Evolutionary conservation across 2,797 vertebrate genomes (phyloP).

Genomic region (Simalia tracyae): DNA sequence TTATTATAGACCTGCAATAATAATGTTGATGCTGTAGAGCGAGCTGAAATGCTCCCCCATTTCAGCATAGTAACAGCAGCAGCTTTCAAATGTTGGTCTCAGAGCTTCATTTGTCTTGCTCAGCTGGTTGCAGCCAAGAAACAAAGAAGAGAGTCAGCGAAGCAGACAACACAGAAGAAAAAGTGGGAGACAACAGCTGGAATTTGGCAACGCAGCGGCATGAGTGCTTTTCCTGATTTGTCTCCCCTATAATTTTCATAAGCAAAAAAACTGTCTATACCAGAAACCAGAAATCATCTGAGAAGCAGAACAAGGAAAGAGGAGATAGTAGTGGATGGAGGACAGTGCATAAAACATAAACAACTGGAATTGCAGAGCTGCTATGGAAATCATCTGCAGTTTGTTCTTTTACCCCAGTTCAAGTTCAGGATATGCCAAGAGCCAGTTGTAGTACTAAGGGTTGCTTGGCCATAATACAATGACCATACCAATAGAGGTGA

Average conservation of each 20-base stretch:
- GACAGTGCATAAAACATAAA: too few species aligned
- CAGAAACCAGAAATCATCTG: background rate
- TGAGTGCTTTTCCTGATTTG: background rate
- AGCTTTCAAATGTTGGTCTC: background rate
- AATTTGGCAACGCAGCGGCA: background rate
- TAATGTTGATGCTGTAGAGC: background rate
- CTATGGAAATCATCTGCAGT: background rate
- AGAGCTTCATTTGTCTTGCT: constrained; percentile 14
- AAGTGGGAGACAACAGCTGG: constrained; percentile 8
- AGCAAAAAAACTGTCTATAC: background rate
- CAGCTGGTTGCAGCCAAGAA: constrained; percentile 31
- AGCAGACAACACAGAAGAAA: background rate
- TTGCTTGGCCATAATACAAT: background rate
- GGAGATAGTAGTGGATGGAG: background rate
- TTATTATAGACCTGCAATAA: background rate
- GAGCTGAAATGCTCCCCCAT: background rate
- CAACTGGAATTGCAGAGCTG: background rate
- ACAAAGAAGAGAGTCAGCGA: background rate
- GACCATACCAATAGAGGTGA: too few species aligned
- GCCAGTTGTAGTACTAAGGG: background rate
- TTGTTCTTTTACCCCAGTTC: background rate
- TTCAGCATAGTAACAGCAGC: background rate
- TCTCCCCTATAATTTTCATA: background rate
- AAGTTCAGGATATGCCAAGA: background rate
- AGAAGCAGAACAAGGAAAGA: background rate